Percentiles rank a stretch among this genome's conserved stretches.
phyloP scores from a whole-genome alignment of 2,113 vertebrate species.

The Naja naja region DNA sequence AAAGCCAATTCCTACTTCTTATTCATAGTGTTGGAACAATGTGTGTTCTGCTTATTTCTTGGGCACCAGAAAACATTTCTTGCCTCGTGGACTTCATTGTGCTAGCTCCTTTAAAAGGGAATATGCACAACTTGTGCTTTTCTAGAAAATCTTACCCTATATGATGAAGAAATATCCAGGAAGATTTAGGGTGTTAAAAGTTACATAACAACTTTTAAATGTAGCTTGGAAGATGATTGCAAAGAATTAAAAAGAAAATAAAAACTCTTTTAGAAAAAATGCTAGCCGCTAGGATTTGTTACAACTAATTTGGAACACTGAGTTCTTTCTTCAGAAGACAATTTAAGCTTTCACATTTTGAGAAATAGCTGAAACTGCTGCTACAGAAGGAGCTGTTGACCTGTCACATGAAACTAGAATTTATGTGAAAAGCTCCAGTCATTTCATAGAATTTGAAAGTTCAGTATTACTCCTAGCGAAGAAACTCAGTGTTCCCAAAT shows the following conservation, averaged over 20 bases:
- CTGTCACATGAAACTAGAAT: background rate
- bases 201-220: background rate
- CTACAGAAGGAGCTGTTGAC: background rate
- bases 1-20: background rate
- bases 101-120: background rate
- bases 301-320: background rate
- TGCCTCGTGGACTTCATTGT: background rate
- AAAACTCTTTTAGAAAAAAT: background rate
- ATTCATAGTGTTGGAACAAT: background rate
- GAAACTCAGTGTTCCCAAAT: background rate
- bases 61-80: background rate
- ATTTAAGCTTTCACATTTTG: background rate
- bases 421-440: background rate
- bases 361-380: background rate
- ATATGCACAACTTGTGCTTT: background rate
- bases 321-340: background rate
- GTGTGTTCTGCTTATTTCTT: background rate
- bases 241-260: background rate
- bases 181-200: background rate
- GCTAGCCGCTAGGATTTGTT: background rate
- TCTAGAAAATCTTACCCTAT: background rate
- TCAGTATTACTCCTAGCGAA: background rate
- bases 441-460: background rate
- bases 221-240: background rate
- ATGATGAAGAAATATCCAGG: background rate